Evolutionary conservation across 2,888 invertebrate genomes (phyloP).

Genomic region (Lithophane leautieri): DNA sequence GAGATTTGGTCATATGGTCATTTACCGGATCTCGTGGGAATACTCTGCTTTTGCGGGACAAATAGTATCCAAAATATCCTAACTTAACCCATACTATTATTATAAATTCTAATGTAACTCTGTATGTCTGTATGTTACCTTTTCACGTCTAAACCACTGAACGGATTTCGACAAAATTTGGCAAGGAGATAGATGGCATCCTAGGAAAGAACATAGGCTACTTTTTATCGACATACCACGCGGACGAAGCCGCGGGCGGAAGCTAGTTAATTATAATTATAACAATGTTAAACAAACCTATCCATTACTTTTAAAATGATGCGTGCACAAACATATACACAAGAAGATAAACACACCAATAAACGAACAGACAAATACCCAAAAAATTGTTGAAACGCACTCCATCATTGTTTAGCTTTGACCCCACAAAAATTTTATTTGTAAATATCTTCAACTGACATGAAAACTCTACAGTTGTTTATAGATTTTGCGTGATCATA

Average conservation of each 20-base stretch:
- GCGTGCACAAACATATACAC: conserved; percentile 43
- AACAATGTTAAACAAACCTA: conserved; percentile 8
- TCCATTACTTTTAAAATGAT: conserved; percentile 52
- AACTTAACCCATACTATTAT: too few relatives aligned
- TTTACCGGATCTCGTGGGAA: neutral
- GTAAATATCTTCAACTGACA: neutral
- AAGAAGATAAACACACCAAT: conserved; percentile 21
- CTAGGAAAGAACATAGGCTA: too few relatives aligned
- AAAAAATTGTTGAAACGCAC: conserved; percentile 42
- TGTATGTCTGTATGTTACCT: too few relatives aligned
- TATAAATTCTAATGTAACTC: too few relatives aligned
- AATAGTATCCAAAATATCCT: neutral
- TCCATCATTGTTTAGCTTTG: conserved; percentile 35
- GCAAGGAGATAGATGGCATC: too few relatives aligned
- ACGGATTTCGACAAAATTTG: too few relatives aligned
- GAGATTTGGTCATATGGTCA: neutral
- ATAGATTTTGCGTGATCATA: neutral
- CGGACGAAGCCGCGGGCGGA: too few relatives aligned
- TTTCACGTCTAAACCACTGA: too few relatives aligned
- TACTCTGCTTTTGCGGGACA: neutral
- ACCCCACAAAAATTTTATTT: neutral
- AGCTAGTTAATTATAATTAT: neutral
- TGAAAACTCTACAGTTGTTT: neutral
- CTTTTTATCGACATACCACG: too few relatives aligned
- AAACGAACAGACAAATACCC: conserved; percentile 50